A percentile compares a stretch with the other conserved stretches of the same genome.
Conservation (phyloP, 2,888 invertebrate species). For the Clunio marinus region DNA sequence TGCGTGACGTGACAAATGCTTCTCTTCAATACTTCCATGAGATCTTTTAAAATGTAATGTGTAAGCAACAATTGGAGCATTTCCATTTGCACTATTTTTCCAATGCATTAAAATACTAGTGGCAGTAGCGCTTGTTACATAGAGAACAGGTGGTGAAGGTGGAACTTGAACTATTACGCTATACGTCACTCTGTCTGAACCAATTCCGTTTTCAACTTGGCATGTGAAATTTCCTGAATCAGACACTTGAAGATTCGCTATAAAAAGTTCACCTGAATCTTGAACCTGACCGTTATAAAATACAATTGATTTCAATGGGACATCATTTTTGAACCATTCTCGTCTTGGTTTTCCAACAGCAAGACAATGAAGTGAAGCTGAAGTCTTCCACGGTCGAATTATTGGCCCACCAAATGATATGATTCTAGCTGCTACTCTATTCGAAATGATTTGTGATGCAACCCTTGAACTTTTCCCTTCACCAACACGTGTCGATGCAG, state of each 20-base stretch:
- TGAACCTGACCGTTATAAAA: constrained; percentile 60
- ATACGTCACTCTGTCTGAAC: constrained; percentile 63
- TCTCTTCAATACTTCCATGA: constrained; percentile 63
- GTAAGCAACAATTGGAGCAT: constrained; percentile 64
- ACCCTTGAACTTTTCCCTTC: constrained; percentile 70
- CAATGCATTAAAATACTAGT: constrained; percentile 70
- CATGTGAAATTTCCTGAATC: constrained; percentile 60
- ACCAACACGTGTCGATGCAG: constrained; percentile 70
- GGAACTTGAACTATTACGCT: constrained; percentile 68
- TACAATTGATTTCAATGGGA: constrained; percentile 56
- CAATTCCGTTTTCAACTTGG: constrained; percentile 61
- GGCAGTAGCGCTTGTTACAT: constrained; percentile 70
- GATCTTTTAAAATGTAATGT: constrained; percentile 63
- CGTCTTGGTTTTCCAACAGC: constrained; percentile 63
- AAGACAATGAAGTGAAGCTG: constrained; percentile 60
- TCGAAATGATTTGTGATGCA: constrained; percentile 62
- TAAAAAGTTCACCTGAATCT: constrained; percentile 62
- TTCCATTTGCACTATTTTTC: constrained; percentile 67
- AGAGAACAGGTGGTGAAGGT: constrained; percentile 67
- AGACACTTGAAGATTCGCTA: constrained; percentile 60
- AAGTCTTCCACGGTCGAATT: constrained; percentile 63
- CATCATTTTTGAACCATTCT: constrained; percentile 62
- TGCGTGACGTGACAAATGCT: constrained; percentile 61
- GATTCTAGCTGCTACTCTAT: constrained; percentile 64
- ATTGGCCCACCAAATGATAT: constrained; percentile 66